Evolutionary conservation across 2,888 invertebrate species (phyloP).

Genomic region (Chrysotoxum bicinctum): DNA sequence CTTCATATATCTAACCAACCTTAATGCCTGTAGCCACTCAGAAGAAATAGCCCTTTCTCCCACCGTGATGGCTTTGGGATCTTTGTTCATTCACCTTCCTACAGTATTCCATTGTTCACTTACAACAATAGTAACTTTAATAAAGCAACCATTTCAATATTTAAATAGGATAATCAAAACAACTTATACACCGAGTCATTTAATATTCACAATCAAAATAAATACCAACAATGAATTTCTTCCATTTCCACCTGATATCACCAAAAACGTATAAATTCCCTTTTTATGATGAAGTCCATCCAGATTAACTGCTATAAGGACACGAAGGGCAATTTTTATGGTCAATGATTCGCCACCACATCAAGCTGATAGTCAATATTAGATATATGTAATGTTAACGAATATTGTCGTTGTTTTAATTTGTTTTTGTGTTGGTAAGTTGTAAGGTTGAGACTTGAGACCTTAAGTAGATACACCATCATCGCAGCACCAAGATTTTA

Average conservation of each 20-base stretch:
- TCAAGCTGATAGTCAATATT: conserved; percentile 18
- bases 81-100: neutral
- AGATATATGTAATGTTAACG: neutral
- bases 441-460: conserved; percentile 36
- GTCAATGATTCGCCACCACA: conserved; percentile 11
- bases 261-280: conserved; percentile 17
- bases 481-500: neutral
- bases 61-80: neutral
- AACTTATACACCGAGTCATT: neutral
- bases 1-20: too few relatives aligned
- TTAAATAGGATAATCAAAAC: conserved; percentile 1
- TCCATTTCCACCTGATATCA: neutral
- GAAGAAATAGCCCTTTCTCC: neutral
- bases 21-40: too few relatives aligned
- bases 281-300: conserved; percentile 19
- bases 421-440: neutral
- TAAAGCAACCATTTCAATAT: neutral
- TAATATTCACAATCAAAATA: conserved; percentile 5
- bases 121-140: neutral
- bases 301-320: conserved; percentile 1
- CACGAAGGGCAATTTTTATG: neutral
- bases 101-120: neutral
- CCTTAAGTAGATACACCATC: neutral
- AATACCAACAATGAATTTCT: neutral
- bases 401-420: conserved; percentile 19